These are phyloP conservation scores for Paracanthobrama guichenoti DNA, from an alignment of 2,113 vertebrate genomes.

Conservation along the genomic window DNA sequence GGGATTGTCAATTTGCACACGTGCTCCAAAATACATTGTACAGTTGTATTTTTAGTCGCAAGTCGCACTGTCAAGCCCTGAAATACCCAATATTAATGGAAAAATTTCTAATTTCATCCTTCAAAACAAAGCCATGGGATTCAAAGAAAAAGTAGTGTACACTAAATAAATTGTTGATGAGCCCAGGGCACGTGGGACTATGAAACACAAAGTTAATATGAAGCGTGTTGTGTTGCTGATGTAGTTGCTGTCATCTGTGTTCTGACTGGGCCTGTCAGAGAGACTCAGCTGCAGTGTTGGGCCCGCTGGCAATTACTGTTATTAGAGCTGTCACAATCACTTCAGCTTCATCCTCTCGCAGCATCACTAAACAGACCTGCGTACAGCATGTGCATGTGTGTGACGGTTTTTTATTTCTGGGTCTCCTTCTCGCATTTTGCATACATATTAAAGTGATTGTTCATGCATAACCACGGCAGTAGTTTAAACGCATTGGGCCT, in stretches of 20 bases:
- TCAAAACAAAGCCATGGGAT: background rate
- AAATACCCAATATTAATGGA: background rate
- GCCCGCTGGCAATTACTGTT: slow-evolving; percentile 48
- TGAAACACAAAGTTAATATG: slow-evolving; percentile 5
- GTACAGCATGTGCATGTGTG: background rate
- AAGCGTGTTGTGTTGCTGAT: slow-evolving; percentile 2
- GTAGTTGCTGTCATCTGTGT: slow-evolving; percentile 48
- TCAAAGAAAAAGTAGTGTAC: background rate
- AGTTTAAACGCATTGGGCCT: background rate
- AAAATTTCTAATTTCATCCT: background rate
- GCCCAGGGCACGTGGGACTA: background rate
- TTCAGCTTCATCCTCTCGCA: slow-evolving; percentile 35
- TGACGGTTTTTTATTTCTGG: slow-evolving; percentile 10
- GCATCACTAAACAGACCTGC: slow-evolving; percentile 6
- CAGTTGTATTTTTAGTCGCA: too few species aligned
- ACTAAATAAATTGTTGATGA: background rate
- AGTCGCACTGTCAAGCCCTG: too few species aligned
- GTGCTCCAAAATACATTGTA: too few species aligned
- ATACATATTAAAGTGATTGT: slow-evolving; percentile 10
- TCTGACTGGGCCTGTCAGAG: slow-evolving; percentile 51
- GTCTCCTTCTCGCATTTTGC: background rate
- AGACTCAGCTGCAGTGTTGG: slow-evolving; percentile 34
- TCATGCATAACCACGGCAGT: slow-evolving; percentile 10
- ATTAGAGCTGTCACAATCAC: slow-evolving; percentile 53
- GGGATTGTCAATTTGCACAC: too few species aligned